Evolutionary conservation across 2,888 invertebrate genomes (phyloP), one percentile per base, ranked within the genome.

Genomic region (Clistopyga incitator): DNA sequence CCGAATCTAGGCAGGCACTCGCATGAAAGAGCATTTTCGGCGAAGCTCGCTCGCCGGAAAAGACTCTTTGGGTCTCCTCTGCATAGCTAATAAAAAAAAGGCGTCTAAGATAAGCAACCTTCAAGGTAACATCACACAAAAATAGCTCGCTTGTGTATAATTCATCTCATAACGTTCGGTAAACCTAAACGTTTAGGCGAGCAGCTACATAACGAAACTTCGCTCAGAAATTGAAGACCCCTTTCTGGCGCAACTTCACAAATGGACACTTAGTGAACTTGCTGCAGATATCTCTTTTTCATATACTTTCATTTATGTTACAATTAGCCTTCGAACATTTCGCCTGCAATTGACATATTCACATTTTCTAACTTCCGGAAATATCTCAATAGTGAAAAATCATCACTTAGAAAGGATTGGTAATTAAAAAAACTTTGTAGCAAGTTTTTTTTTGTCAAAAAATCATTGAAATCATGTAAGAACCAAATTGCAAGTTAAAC

Each of bases 81-180:
- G 3, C 71, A 18, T 50, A 20, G 34, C 18, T 74, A 47, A 74
- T 61, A 13, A 34, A 18, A 29, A 74, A 8, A 45, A 45, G 23
- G 13, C 54, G 56, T 23, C 47, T 47, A 18, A 25, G 18, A 18
- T 3, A 47, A 47, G 29, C 61, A 47, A 47, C 61, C 25, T 38
- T 29, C 61, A 10, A n/a, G 59, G 20, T 72, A 72, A 72, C 72
- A 72, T 25, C 59, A 52, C 25, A 45, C 72, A 61, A 25, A 61
- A 20, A 74, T 47, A 67, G 15, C 45, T 47, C 6, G 45, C 47
- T 50, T 3, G 23, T 29, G 29, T 50, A 29, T 47, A 68, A 34
- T 47, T 47, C 25, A 45, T 45, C 45, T 61, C 59, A 8, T n/a
- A n/a, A 34, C 59, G n/a, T 42, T 72, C 29, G 45, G 23, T 59